These are phyloP conservation scores for Porites australiensis DNA, from an alignment of 64 coral and sea anemone genomes.

Conservation along the genomic window DNA sequence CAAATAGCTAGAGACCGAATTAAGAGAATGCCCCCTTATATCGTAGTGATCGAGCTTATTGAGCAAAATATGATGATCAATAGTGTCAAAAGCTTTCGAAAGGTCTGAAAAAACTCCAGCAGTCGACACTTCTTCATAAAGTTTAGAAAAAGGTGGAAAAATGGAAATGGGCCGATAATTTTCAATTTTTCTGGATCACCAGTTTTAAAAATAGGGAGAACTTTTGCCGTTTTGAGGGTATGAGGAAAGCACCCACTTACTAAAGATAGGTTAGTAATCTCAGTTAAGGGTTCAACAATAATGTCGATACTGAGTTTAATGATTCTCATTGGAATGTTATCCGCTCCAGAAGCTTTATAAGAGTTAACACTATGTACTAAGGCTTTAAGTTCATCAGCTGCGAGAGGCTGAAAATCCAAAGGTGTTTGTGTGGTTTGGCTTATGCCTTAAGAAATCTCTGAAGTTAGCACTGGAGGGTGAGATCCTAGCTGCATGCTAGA, in stretches of 20 bases:
- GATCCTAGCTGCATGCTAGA: constrained; percentile 36
- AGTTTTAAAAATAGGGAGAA: too few relatives aligned
- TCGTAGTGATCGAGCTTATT: too few relatives aligned
- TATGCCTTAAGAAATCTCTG: neutral
- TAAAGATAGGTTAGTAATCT: too few relatives aligned
- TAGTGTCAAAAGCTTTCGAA: constrained; percentile 41
- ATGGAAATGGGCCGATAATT: constrained; percentile 63
- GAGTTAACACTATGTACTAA: too few relatives aligned
- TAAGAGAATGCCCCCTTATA: neutral
- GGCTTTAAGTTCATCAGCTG: constrained; percentile 1
- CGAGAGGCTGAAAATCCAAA: neutral
- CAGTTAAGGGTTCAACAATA: too few relatives aligned
- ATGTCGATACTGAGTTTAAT: too few relatives aligned
- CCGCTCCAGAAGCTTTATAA: too few relatives aligned
- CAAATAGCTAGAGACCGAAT: neutral
- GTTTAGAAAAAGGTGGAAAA: too few relatives aligned
- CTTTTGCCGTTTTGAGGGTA: constrained; percentile 44
- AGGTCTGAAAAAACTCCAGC: constrained; percentile 30
- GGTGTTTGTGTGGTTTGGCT: neutral
- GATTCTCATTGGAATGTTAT: constrained; percentile 39
- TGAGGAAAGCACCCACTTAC: constrained; percentile 3
- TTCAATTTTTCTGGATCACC: too few relatives aligned
- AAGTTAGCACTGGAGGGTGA: neutral
- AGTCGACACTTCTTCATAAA: neutral
- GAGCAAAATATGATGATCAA: too few relatives aligned